Evolutionary conservation across 2,797 vertebrate species (phyloP).

Genomic region (Psittacula derbiana): DNA sequence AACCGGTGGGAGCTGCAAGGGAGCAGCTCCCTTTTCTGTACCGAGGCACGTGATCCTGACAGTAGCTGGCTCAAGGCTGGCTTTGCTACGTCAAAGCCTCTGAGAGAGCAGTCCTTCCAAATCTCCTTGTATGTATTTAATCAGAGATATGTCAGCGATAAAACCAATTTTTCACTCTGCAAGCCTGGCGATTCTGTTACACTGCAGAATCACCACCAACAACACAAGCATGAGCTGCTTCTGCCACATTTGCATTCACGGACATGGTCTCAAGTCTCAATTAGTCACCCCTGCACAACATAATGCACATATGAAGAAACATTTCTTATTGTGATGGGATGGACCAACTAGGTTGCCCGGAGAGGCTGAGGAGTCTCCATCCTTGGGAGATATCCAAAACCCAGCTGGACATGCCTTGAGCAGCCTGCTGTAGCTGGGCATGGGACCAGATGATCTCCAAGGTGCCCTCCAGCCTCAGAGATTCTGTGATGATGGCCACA

Average conservation of each 20-base stretch:
- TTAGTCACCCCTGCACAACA: neutral
- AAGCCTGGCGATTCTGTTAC: neutral
- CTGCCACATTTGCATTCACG: neutral
- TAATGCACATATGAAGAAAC: accelerated
- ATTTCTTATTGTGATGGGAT: neutral
- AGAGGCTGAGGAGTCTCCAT: neutral
- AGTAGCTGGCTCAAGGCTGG: neutral
- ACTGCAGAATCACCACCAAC: neutral
- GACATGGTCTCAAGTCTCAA: neutral
- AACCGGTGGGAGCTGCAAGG: neutral
- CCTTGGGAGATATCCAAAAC: neutral
- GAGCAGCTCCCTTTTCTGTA: neutral
- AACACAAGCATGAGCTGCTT: neutral
- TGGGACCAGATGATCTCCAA: neutral
- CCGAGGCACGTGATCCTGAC: neutral
- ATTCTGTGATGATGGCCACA: neutral
- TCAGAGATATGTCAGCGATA: neutral
- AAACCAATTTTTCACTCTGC: neutral
- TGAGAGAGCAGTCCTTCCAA: neutral
- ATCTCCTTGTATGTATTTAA: constrained; percentile 33
- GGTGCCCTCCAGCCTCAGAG: neutral
- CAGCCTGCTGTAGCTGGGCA: neutral
- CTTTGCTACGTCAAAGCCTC: neutral
- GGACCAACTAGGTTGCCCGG: neutral
- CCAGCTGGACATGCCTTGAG: neutral